A percentile compares a stretch with the other conserved stretches of the same genome.
Conservation (phyloP, 2,113 vertebrate species). For the Bos javanicus region DNA sequence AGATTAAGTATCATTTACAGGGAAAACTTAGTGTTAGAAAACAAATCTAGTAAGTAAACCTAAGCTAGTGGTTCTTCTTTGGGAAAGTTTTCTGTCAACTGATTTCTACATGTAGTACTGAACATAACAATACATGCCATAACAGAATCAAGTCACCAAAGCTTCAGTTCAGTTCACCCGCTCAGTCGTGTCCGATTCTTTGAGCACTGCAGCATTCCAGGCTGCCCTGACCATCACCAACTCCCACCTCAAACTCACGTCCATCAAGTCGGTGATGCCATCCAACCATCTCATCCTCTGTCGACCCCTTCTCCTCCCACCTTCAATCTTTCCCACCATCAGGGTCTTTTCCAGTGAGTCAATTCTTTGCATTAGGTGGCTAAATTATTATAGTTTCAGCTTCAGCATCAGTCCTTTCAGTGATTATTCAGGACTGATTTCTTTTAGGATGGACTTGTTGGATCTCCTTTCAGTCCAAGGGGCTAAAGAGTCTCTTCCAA, state of each 20-base stretch:
- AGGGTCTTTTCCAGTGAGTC: background rate
- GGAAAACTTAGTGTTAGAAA: background rate
- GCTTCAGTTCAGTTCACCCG: fast-evolving
- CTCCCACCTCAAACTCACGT: background rate
- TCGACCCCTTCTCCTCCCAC: background rate
- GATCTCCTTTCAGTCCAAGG: background rate
- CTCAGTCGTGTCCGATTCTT: fast-evolving
- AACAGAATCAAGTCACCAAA: background rate
- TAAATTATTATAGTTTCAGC: background rate
- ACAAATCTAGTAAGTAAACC: background rate
- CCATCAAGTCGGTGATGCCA: background rate
- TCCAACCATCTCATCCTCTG: background rate
- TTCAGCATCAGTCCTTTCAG: background rate
- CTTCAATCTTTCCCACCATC: background rate
- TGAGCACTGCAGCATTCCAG: background rate
- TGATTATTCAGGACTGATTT: background rate
- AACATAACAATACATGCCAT: background rate
- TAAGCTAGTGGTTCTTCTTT: background rate
- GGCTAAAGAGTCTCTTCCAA: background rate
- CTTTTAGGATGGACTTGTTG: background rate
- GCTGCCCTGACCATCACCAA: background rate
- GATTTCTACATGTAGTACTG: background rate
- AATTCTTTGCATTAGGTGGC: background rate
- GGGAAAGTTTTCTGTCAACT: background rate
- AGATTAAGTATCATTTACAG: background rate